A percentile compares a stretch with the other conserved stretches of the same genome.
Conservation (phyloP, 2,113 vertebrate genomes). For the Acanthochromis polyacanthus region DNA sequence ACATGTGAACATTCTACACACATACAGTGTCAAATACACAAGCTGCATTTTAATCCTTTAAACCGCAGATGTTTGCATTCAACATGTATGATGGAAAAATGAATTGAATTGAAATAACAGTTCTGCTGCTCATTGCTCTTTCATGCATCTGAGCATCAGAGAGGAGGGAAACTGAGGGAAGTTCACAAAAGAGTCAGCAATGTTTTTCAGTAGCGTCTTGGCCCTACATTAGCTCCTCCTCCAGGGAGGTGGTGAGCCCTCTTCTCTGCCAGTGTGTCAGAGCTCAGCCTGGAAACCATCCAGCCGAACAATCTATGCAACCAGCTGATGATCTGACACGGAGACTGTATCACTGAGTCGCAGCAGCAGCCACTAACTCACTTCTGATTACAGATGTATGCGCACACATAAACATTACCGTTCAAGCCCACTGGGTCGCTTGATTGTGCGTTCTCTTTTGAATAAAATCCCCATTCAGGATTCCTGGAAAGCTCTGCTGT, state of each 20-base stretch:
- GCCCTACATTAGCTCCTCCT: conserved; percentile 1
- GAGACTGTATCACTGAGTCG: conserved; percentile 22
- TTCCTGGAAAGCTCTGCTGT: conserved; percentile 6
- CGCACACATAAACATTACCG: background rate
- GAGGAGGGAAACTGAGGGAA: conserved; percentile 21
- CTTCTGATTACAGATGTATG: background rate
- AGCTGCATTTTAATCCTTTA: background rate
- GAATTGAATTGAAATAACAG: background rate
- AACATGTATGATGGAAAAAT: background rate
- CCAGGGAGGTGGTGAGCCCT: conserved; percentile 12
- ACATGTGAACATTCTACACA: background rate
- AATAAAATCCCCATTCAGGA: conserved; percentile 4
- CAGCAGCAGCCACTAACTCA: background rate
- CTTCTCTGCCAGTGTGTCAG: conserved; percentile 45
- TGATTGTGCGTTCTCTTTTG: background rate
- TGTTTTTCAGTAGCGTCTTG: conserved; percentile 25
- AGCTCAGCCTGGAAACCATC: conserved; percentile 32
- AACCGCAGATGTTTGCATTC: background rate
- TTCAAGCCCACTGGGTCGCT: background rate
- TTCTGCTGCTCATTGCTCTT: background rate
- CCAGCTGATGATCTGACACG: conserved; percentile 43
- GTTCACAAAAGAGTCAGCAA: conserved; percentile 35
- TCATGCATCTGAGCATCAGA: background rate
- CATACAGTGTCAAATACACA: background rate
- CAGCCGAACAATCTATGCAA: conserved; percentile 10